Evolutionary conservation across 2,797 vertebrate genomes (phyloP), one percentile per base, ranked within the genome.

Genomic region (Helicolenus hilgendorfi): DNA sequence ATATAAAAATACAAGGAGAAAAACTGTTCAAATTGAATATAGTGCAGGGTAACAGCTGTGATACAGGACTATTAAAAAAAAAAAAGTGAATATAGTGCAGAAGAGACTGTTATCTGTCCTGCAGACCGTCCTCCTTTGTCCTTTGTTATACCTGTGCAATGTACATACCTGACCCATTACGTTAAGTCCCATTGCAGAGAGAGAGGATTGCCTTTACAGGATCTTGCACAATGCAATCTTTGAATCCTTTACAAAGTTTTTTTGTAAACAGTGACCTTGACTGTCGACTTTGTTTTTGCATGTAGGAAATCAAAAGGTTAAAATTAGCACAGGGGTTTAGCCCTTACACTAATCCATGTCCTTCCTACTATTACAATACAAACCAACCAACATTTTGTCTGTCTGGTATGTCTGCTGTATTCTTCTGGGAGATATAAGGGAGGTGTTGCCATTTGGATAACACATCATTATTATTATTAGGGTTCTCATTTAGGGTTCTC

Each of bases 271-370:
- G 29, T 56, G 79, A 83, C 87, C 82, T 78, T 89, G 73, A 45
- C 2, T 80, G 63, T 79, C 83, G 27, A 83, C 72, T 72, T 84
- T 85, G 71, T 35, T 45, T 85, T 81, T 89, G 69, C 65, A 82
- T 75, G 65, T 55, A 72, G 83, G 68, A 87, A 90, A 78, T 86
- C 77, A 78, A 88, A 93, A 88, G 72, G 90, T 95, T 95, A 95
- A 89, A 94, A 90, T 95, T 95, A 95, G 96, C 86, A 8, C 88
- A 79, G 15, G 90, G 89, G 76, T 95, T 96, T 90, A 96, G 78
- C 83, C 33, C 9, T 60, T 69, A 58, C 76, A 69, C 80, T 96
- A 96, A 96, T 96, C 95, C 93, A 78, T 79, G 81, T 78, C 59
- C 86, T 81, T 81, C 65, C 68, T 89, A 53, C 87, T 84, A 85